Evolutionary conservation across 2,888 invertebrate species (phyloP), one percentile per base, ranked within the genome.

Genomic region (Xylophagus ater): DNA sequence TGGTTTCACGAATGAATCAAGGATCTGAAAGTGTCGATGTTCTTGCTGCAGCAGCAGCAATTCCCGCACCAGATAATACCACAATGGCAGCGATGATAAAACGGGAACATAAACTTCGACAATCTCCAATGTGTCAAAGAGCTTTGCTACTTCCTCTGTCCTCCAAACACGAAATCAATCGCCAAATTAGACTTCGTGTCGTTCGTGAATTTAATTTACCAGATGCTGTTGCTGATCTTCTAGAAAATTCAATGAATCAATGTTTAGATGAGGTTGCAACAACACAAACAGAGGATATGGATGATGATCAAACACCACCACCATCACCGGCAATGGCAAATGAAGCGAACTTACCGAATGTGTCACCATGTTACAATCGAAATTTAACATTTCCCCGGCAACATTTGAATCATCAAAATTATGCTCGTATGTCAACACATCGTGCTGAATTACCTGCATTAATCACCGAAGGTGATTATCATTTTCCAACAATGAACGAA

Each of bases 181-280:
- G 80, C 47, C 81, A 81, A 70, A 77, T 89, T 47, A 80, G 89
- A 41, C 65, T 96, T 52, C 76, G 93, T 6, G 90, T 92, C 2
- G 92, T 94, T 10, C 76, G 94, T 32, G 94, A 96, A 68, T 86
- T 89, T 66, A 90, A 92, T 55, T 73, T 93, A 43, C 94, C 94
- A 0, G 94, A 96, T 63, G 74, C 80, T 9, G 82, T 86, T 10
- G 81, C 85, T 5, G 82, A 85, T 60, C 72, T 86, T 51, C 66
- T 87, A 37, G 81, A 81, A 50, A 71, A 63, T 49, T 60, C 68
- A 3, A 52, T 64, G 47, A 54, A 56, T 41, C 52, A 56, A 37
- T 45, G 54, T 42, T 42, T 44, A 29, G 52, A 50, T 31, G 51
- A 61, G 48, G 53, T 53, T 44, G 51, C 54, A 45, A 51, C 53